Conservation (phyloP, 2,888 invertebrate species). For the Ecliptopera silaceata region DNA sequence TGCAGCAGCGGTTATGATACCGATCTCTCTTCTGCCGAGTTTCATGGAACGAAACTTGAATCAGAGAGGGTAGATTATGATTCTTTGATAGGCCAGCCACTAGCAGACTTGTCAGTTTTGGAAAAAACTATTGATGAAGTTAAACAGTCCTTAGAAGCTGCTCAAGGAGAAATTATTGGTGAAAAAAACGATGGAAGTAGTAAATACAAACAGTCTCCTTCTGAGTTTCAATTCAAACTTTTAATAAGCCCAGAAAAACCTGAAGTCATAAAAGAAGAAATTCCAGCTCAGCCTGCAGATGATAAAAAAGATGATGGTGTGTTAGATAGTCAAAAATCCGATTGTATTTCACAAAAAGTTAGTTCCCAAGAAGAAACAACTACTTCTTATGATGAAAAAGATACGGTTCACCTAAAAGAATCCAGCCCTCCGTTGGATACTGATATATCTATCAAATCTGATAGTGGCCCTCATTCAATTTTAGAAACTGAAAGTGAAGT, state of each 20-base stretch:
- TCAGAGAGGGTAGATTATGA: constrained; percentile 77
- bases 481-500: constrained; percentile 79
- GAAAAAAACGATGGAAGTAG: constrained; percentile 85
- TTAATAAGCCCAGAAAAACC: constrained; percentile 80
- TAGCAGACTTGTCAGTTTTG: constrained; percentile 82
- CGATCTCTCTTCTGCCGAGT: constrained; percentile 85
- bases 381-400: constrained; percentile 83
- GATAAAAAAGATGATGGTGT: constrained; percentile 56
- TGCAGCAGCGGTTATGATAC: constrained; percentile 87
- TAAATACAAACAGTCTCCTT: constrained; percentile 88
- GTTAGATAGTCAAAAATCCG: constrained; percentile 69
- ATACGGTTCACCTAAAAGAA: constrained; percentile 71
- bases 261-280: constrained; percentile 84
- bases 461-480: constrained; percentile 79
- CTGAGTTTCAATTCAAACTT: constrained; percentile 88
- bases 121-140: constrained; percentile 89
- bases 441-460: constrained; percentile 72
- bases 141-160: constrained; percentile 87
- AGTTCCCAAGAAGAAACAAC: constrained; percentile 73
- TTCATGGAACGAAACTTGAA: constrained; percentile 80
- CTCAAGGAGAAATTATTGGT: constrained; percentile 87
- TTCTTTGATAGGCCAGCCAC: constrained; percentile 77
- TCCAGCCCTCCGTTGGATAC: constrained; percentile 69
- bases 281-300: constrained; percentile 73
- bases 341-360: constrained; percentile 63